Conservation (phyloP, 2,888 invertebrate species). For the Agrotis ipsilon region DNA sequence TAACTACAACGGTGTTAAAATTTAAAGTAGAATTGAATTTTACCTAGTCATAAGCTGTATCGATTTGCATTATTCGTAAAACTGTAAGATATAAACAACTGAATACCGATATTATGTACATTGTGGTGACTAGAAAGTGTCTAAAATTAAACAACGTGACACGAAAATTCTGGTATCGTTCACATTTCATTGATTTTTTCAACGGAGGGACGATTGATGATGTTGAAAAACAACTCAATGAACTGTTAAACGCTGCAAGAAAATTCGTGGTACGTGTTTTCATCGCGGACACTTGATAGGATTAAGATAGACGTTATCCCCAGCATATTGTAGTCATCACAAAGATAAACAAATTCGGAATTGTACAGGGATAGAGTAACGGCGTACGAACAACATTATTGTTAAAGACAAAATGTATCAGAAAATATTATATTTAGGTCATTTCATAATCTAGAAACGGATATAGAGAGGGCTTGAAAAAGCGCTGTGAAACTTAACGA, state of each 20-base stretch:
- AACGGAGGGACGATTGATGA: slow-evolving; percentile 14
- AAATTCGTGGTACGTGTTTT: slow-evolving; percentile 31
- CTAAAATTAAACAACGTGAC: slow-evolving; percentile 33
- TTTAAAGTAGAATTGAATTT: slow-evolving; percentile 85
- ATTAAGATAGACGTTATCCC: slow-evolving; percentile 62
- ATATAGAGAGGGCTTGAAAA: slow-evolving; percentile 81
- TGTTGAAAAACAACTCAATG: slow-evolving; percentile 40
- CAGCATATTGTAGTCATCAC: slow-evolving; percentile 68
- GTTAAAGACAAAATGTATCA: slow-evolving; percentile 74
- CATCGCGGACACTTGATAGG: slow-evolving; percentile 42
- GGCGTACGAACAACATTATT: slow-evolving; percentile 73
- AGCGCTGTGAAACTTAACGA: slow-evolving; percentile 84
- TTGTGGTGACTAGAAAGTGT: slow-evolving; percentile 79
- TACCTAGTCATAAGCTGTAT: slow-evolving; percentile 90
- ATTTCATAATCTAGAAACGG: slow-evolving; percentile 70
- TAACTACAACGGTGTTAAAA: slow-evolving; percentile 74
- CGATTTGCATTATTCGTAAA: slow-evolving; percentile 83
- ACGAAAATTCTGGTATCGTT: slow-evolving; percentile 31
- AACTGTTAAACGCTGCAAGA: slow-evolving; percentile 27
- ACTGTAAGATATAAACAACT: slow-evolving; percentile 77
- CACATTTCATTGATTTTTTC: slow-evolving; percentile 48
- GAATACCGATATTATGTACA: slow-evolving; percentile 76
- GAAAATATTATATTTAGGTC: slow-evolving; percentile 73
- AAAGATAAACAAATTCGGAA: slow-evolving; percentile 88
- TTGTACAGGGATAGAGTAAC: slow-evolving; percentile 89